Base-by-base conservation (phyloP, 2,888 invertebrate genomes). In the Pachliopta kotzebuea region DNA sequence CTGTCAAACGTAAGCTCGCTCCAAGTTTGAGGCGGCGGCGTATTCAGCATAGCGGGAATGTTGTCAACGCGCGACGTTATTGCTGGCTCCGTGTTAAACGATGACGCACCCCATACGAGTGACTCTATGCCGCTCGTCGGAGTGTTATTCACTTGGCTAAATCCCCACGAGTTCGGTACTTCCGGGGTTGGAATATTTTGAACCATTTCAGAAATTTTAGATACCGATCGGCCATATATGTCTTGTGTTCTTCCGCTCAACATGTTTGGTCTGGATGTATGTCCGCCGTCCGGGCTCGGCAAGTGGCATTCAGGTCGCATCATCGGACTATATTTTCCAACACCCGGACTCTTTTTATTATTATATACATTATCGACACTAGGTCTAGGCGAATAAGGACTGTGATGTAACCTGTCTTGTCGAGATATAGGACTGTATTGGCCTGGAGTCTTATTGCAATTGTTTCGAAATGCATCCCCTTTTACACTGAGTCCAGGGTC, bases 381-480 rank as follows among this genome's bases (percentile, higher is more conserved):
- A 6, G 89, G 87, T 56, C 90, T 73, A 37, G 90, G 90, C 31
- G 91, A 90, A 68, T 89, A 90, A 8, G 90, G 89, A 45, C 89
- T 87, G 58, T 85, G 88, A 67, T 85, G 89, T 24, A 81, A 69
- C 14, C 88, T 83, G 63, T 90, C 90, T 70, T 88, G 89, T 50
- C 90, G 75, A 54, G 90, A 87, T 89, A 90, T 85, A 1, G 91
- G 91, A 69, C 90, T 90, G 76, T 88, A 88, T 56, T 88, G 88
- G 1, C 87, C 90, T 62, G 90, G 81, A 4, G 90, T 88, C 76
- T 87, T 85, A 69, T 79, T 85, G 2, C 88, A 76, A 66, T 80
- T 84, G 68, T 68, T 82, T 65, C 87, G 78, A 45, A 81, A 75
- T 24, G 70, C 74, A 53, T 90, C 90, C 49, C 74, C 76, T 68